Conservation (phyloP, 2,888 invertebrate genomes). For the Tiliacea citrago region DNA sequence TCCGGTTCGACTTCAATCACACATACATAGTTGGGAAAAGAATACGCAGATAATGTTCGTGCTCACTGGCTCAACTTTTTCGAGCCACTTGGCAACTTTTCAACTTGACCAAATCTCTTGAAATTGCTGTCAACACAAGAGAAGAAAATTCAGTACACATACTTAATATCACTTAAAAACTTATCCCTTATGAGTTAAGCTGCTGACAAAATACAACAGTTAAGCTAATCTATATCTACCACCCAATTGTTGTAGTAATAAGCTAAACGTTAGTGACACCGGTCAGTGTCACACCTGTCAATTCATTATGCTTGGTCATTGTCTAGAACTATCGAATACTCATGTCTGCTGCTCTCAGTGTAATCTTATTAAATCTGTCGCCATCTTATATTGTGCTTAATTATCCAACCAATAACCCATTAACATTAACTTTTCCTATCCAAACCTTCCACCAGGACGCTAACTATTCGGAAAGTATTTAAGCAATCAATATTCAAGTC, state of each 20-base stretch:
- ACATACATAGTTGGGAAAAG: not conserved
- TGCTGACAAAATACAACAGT: not conserved
- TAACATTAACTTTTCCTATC: conserved; percentile 18
- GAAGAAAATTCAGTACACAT: too few relatives aligned
- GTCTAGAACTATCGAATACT: too few relatives aligned
- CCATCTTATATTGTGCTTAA: too few relatives aligned
- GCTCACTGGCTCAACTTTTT: too few relatives aligned
- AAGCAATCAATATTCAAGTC: conserved; percentile 59
- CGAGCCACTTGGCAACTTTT: too few relatives aligned
- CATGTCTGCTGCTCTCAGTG: too few relatives aligned
- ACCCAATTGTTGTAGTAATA: too few relatives aligned
- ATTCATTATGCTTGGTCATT: too few relatives aligned
- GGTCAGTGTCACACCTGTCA: too few relatives aligned
- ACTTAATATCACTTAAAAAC: not conserved
- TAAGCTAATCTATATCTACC: not conserved
- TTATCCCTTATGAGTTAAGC: not conserved
- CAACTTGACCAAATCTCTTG: not conserved
- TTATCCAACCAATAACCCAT: too few relatives aligned
- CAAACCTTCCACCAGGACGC: conserved; percentile 2
- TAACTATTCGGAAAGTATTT: conserved; percentile 62
- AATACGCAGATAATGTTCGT: not conserved
- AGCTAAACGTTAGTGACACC: too few relatives aligned
- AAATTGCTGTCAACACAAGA: not conserved
- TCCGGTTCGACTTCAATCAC: not conserved
- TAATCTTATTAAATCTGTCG: too few relatives aligned